Evolutionary conservation across 2,797 vertebrate genomes (phyloP), one percentile per base, ranked within the genome.

Genomic region (Esox lucius): DNA sequence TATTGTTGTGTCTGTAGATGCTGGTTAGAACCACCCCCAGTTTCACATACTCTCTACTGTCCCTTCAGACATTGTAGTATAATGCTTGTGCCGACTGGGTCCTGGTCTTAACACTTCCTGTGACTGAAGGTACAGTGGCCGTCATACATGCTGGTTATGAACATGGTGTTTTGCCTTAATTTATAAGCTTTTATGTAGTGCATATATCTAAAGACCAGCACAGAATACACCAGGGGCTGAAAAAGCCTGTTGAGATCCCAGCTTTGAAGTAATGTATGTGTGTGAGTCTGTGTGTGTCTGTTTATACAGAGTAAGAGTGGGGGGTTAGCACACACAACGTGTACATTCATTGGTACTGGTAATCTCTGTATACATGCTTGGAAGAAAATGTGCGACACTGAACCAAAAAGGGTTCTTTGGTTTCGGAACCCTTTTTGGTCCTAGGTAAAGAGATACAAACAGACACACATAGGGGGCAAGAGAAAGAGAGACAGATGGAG

Each of bases 131-230:
- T 66, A 33, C 15, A 66, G 15, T 35, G 33, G 31, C 4, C 2
- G 31, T 16, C 49, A 19, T 53, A 24, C 62, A 65, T 26, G 15
- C 24, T 1, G 67, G 46, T 53, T 35, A 31, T 19, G 28, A 33
- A 75, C 24, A 15, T 46, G 56, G 83, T 80, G 77, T 87, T 90
- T 87, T 88, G 86, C 85, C 59, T 62, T 84, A 81, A 66, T 83
- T 88, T 89, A 85, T 89, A 90, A 90, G 87, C 87, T 90, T 89
- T 89, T 89, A 90, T 88, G 85, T 87, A 88, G 72, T 79, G 19
- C 78, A 89, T 86, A 90, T 88, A 91, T 89, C 87, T 91, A 85
- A 82, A 35, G 51, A 11, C 19, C 31, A 39, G 17, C 51, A 39
- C 26, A 53, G 48, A 71, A 53, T 22, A 39, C 13, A 31, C 70